A percentile compares a stretch with the other conserved stretches of the same genome.
Evolutionary conservation across 2,797 vertebrate genomes (phyloP).

Genomic region (Steatocranus sp.): DNA sequence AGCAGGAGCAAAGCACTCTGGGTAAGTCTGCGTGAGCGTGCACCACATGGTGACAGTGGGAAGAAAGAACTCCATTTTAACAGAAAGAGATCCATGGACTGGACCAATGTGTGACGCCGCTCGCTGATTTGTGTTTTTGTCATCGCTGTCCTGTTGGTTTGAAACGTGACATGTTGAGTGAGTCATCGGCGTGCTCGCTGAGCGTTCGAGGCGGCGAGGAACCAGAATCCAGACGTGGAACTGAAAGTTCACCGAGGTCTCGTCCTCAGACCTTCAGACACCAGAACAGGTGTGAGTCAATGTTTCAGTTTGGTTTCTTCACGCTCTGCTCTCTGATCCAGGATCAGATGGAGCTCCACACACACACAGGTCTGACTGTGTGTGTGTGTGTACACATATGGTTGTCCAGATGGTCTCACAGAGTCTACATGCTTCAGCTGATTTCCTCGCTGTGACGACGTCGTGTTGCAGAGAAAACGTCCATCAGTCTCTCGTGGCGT

Average conservation of each 20-base stretch:
- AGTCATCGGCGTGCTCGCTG: background rate
- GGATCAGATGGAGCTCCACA: background rate
- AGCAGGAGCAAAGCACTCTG: background rate
- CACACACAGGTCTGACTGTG: background rate
- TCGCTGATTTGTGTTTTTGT: background rate
- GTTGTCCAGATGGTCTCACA: background rate
- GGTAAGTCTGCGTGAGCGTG: background rate
- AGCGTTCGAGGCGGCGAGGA: accelerated
- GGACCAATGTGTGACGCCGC: background rate
- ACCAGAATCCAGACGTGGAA: background rate
- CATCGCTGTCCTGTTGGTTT: background rate
- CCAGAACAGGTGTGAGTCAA: background rate
- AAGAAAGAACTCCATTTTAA: background rate
- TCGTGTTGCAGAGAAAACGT: background rate
- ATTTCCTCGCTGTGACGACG: background rate
- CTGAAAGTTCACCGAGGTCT: background rate
- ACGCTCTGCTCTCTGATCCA: background rate
- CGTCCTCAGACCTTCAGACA: background rate
- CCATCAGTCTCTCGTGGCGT: background rate
- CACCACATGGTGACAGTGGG: background rate
- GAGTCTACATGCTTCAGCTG: background rate
- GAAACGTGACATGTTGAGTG: accelerated
- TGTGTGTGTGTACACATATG: background rate
- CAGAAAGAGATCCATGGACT: background rate
- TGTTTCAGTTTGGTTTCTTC: background rate